Evolutionary conservation across 2,797 vertebrate genomes (phyloP), one percentile per base, ranked within the genome.

Genomic region (Atherinosoma microstoma): DNA sequence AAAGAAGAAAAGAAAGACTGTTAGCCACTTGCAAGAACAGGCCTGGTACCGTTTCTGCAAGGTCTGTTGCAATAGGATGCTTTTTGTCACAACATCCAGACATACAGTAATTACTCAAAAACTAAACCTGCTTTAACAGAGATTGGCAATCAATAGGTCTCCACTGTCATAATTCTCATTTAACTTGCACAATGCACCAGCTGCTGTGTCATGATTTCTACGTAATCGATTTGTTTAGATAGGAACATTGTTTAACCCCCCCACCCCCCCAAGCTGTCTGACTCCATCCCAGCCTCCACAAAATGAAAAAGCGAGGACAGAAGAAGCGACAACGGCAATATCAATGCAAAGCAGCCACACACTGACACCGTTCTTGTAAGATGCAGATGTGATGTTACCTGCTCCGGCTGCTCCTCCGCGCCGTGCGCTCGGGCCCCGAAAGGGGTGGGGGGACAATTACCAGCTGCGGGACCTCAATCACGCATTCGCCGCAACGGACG

Each of bases 401-500:
- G 54, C 73, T 86, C 79, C 70, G 66, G 86, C 76, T 84, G 87
- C 85, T 91, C 86, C 89, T 89, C 79, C 76, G 81, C 78, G 80
- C 81, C 77, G 82, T 76, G 83, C 89, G 87, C 88, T 90, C 92
- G 91, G 70, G 89, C 88, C 92, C 92, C 91, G 62, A 40, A 73
- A 87, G 67, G 83, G 85, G 90, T 27, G 91, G 82, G 84, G 79
- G 57, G 45, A 85, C 66, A 76, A 83, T 81, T 58, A 85, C 88
- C 73, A 78, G 75, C 76, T 64, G 77, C 86, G 86, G 84, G 89
- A 91, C 85, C 90, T 90, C 87, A 85, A 90, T 94, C 92, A 92
- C 91, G 90, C 94, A 93, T 92, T 91, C 86, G 85, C 92, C 91
- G 94, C 93, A 92, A 91, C 90, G 75, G 79, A 87, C 79, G 57